These are phyloP conservation scores for Leucoraja erinaceus DNA, from an alignment of 2,113 vertebrate genomes.

Conservation along the genomic window DNA sequence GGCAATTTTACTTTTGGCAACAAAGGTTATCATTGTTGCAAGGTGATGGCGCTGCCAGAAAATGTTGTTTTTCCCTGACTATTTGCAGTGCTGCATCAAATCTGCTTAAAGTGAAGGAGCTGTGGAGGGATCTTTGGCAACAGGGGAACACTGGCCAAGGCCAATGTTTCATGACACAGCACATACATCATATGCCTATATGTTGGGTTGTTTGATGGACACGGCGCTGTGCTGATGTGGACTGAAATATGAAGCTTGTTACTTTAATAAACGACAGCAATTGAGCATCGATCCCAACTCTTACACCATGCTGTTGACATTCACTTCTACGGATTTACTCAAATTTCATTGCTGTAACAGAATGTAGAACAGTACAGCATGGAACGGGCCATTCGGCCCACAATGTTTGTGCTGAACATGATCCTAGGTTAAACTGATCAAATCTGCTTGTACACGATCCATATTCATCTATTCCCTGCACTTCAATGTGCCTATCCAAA, in stretches of 20 bases:
- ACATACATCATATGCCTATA: background rate
- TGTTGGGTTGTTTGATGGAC: background rate
- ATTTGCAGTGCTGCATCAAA: constrained; percentile 15
- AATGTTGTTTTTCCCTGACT: constrained; percentile 5
- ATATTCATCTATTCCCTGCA: too few species aligned
- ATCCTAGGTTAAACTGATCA: too few species aligned
- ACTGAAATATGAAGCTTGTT: constrained; percentile 10
- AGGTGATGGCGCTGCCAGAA: too few species aligned
- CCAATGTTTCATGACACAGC: background rate
- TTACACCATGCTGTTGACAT: background rate
- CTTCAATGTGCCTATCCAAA: too few species aligned
- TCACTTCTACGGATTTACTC: background rate
- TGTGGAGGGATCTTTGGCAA: constrained; percentile 15
- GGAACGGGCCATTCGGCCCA: too few species aligned
- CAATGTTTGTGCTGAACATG: too few species aligned
- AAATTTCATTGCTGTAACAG: background rate
- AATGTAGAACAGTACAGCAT: too few species aligned
- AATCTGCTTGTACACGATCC: too few species aligned
- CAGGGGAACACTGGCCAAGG: background rate
- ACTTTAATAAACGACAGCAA: background rate
- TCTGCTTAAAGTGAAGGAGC: background rate
- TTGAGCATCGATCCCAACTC: background rate
- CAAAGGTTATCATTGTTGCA: constrained; percentile 1
- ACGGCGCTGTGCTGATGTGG: background rate
- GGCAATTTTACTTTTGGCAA: constrained; percentile 1